A percentile compares a stretch with the other conserved stretches of the same genome.
phyloP scores from a whole-genome alignment of 2,113 vertebrate genomes.

The Dipodomys spectabilis region DNA sequence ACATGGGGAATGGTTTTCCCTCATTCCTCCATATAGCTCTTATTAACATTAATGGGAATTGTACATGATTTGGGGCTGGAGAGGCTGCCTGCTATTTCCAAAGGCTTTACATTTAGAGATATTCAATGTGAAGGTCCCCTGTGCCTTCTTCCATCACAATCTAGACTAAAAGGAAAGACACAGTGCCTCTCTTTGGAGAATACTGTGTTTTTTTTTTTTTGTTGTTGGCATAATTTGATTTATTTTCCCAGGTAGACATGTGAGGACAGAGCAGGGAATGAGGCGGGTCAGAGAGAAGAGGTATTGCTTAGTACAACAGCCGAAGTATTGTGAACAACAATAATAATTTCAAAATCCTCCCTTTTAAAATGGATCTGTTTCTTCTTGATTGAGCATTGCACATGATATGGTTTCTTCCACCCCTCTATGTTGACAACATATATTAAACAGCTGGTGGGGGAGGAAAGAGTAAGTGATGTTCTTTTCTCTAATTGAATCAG shows the following conservation, averaged over 20 bases:
- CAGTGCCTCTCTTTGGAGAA: conserved; percentile 55
- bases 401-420: neutral
- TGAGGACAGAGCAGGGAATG: neutral
- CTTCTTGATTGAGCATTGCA: conserved; percentile 50
- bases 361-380: conserved; percentile 50
- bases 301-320: conserved; percentile 12
- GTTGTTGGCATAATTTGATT: conserved; percentile 70
- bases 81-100: conserved; percentile 38
- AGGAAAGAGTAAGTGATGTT: neutral
- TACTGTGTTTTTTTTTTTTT: conserved; percentile 57
- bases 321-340: conserved; percentile 19
- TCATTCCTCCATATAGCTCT: conserved; percentile 35
- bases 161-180: conserved; percentile 48
- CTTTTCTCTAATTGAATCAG: conserved; percentile 51
- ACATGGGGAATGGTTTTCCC: conserved; percentile 62
- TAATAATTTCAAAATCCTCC: conserved; percentile 51
- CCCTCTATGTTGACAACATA: conserved; percentile 23
- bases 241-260: conserved; percentile 55
- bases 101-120: conserved; percentile 54
- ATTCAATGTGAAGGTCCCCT: conserved; percentile 36
- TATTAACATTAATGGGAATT: conserved; percentile 69
- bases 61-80: conserved; percentile 42
- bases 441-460: conserved; percentile 18
- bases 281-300: neutral
- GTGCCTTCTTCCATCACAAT: conserved; percentile 60